Evolutionary conservation across 2,113 vertebrate genomes (phyloP), one percentile per base, ranked within the genome.

Genomic region (Sialia sialis): DNA sequence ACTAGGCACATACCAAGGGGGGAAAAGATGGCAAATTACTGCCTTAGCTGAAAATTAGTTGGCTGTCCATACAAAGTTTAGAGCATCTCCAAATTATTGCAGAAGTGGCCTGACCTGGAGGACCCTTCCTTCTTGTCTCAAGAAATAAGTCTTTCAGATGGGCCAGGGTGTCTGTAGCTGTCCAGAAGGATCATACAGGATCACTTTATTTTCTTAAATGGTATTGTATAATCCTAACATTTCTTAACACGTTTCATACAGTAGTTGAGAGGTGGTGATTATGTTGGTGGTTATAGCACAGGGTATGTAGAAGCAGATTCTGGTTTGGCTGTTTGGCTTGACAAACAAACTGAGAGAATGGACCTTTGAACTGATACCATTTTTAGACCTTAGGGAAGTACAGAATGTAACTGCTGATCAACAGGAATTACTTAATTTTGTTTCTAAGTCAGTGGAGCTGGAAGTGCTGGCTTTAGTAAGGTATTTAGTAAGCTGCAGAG

Each of bases 361-460:
- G 90, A 96, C 87, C 46, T 96, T 96, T 89, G 95, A 55, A 87
- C 84, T 66, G 63, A 62, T 43, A 67, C 60, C 49, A 38, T 77
- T 85, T 85, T 79, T 68, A 87, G 90, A 85, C 32, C 62, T 30
- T n/a, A 23, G 78, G 34, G 34, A 90, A 80, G 67, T 60, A 93
- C 85, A 69, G 67, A 76, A 51, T 79, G 78, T 90, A 73, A 83
- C 66, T 89, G 62, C 62, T 0, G 4, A 44, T 73, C 78, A 95
- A 76, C 17, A 49, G 54, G 34, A 87, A 87, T 91, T 52, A 62
- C 64, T 74, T 89, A 39, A 56, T 85, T 84, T 91, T 29, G 10
- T 12, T 93, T 90, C 29, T 58, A 69, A 94, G 87, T 54, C 63
- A 63, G 62, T 58, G 49, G 62, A 83, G 26, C 58, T 80, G 78